Percentiles rank a stretch among this genome's conserved stretches.
Evolutionary conservation across 1,140 invertebrate genomes (phyloP).

Genomic region (Ips typographus): DNA sequence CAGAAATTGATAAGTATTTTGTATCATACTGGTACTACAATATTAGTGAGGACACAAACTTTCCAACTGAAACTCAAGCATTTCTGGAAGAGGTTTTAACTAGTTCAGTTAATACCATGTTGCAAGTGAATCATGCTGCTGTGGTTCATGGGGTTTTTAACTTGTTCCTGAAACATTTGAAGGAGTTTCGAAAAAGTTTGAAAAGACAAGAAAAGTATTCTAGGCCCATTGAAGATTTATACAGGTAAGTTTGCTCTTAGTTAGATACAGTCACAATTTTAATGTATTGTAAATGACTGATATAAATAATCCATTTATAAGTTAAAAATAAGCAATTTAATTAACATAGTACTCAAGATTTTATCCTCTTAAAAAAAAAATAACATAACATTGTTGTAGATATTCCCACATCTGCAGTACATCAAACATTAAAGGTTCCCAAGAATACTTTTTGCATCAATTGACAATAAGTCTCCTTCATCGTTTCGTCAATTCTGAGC

Average conservation of each 20-base stretch:
- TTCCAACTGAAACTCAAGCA: constrained; percentile 42
- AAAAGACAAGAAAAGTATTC: constrained; percentile 54
- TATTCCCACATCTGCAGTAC: constrained; percentile 53
- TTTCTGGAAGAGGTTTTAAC: constrained; percentile 45
- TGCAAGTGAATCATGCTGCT: constrained; percentile 41
- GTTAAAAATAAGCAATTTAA: constrained; percentile 13
- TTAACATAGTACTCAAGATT: not conserved
- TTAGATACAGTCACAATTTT: too few relatives aligned
- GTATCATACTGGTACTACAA: constrained; percentile 48
- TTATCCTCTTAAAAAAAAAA: not conserved
- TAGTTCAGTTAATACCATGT: constrained; percentile 41
- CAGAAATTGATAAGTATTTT: constrained; percentile 46
- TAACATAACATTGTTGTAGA: constrained; percentile 37
- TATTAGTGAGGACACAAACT: constrained; percentile 45
- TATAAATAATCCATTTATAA: too few relatives aligned
- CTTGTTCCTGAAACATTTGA: constrained; percentile 57
- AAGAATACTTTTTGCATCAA: constrained; percentile 61
- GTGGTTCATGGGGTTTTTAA: constrained; percentile 52
- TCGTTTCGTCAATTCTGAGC: constrained; percentile 66
- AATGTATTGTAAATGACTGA: too few relatives aligned
- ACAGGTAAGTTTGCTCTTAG: constrained; percentile 41
- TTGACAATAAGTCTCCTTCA: constrained; percentile 60
- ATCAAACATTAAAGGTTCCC: constrained; percentile 50
- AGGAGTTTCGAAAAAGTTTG: constrained; percentile 57
- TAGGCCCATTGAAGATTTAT: constrained; percentile 48